phyloP scores from a whole-genome alignment of 53 echinoderm and acorn worm genomes.

The Echinarachnius parma region DNA sequence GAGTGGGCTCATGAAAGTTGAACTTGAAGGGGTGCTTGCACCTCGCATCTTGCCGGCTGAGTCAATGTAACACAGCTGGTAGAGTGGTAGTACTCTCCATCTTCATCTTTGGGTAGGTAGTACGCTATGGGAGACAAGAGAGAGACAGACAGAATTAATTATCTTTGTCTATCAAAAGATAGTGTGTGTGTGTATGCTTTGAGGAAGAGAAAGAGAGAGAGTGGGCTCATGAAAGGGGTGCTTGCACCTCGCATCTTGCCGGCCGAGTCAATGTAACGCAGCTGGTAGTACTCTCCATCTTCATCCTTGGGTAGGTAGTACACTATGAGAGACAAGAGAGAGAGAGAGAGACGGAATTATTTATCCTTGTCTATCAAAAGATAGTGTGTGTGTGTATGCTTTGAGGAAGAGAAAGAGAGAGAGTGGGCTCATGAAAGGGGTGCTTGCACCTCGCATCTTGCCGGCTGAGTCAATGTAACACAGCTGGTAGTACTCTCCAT shows the following conservation, averaged over 20 bases:
- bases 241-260: constrained; percentile 95
- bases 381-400: no score
- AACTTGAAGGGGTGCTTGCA: constrained; percentile 61
- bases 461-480: constrained; percentile 85
- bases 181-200: no score
- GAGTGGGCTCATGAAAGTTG: background rate
- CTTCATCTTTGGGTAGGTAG: constrained; percentile 92
- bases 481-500: constrained; percentile 99
- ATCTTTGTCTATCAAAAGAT: no score
- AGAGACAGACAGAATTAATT: background rate
- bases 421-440: constrained; percentile 56
- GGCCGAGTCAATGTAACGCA: constrained; percentile 65
- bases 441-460: constrained; percentile 91
- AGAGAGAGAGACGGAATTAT: background rate
- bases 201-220: no score
- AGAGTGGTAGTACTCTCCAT: constrained; percentile 99
- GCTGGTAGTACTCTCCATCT: constrained; percentile 88
- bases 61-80: constrained; percentile 96
- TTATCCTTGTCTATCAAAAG: no score
- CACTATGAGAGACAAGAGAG: constrained; percentile 18
- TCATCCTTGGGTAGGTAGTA: constrained; percentile 82
- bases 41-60: constrained; percentile 83
- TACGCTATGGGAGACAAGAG: constrained; percentile 42
- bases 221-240: constrained; percentile 94
- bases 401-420: background rate